phyloP scores from a whole-genome alignment of 2,888 invertebrate genomes.

The Lagria hirta region DNA sequence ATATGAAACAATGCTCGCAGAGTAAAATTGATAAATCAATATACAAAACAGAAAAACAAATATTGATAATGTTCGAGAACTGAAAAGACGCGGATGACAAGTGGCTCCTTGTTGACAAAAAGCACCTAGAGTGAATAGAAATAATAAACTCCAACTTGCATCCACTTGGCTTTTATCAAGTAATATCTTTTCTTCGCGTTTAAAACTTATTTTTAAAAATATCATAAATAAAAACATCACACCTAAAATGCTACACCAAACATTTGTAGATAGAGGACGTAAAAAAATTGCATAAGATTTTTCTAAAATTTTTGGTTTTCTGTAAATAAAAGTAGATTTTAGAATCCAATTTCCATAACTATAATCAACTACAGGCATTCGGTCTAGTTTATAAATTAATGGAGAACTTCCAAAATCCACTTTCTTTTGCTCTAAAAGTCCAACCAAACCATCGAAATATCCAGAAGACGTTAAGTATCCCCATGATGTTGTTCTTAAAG shows the following conservation, averaged over 20 bases:
- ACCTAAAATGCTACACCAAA: constrained; percentile 59
- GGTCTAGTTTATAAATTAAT: constrained; percentile 64
- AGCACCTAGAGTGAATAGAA: constrained; percentile 51
- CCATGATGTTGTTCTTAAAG: constrained; percentile 62
- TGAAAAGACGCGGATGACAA: constrained; percentile 37
- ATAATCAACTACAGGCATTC: constrained; percentile 53
- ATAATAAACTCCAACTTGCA: constrained; percentile 54
- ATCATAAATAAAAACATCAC: constrained; percentile 37
- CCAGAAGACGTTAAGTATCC: constrained; percentile 62
- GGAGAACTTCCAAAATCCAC: constrained; percentile 71
- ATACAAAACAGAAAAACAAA: constrained; percentile 58
- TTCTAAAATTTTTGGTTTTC: constrained; percentile 64
- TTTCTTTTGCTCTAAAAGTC: constrained; percentile 56
- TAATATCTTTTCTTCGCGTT: constrained; percentile 31
- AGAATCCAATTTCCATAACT: constrained; percentile 64
- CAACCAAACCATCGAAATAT: constrained; percentile 67
- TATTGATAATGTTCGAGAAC: constrained; percentile 42
- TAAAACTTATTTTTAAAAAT: constrained; percentile 38
- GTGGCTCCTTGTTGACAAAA: constrained; percentile 49
- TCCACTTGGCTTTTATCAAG: constrained; percentile 41
- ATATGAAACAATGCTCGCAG: constrained; percentile 68
- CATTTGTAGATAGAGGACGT: constrained; percentile 60
- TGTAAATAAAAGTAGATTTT: constrained; percentile 67
- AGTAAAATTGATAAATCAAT: constrained; percentile 69
- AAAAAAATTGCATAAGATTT: constrained; percentile 65